Base-by-base conservation (phyloP, 2,888 invertebrate genomes). In the Chalcosyrphus nemorum region DNA sequence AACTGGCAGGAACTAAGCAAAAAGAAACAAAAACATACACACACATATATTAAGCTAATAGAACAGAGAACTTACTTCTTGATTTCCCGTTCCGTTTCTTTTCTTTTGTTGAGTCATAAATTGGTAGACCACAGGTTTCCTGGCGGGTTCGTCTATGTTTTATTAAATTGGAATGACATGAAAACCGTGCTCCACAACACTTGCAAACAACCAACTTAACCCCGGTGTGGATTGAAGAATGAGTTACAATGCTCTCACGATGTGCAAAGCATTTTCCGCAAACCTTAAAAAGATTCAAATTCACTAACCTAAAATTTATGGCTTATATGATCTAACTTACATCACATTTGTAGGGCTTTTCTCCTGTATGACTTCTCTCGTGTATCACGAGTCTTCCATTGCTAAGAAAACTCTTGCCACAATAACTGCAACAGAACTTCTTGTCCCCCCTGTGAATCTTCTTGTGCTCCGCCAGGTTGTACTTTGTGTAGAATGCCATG, bases 91-190 rank as follows among this genome's bases (percentile, higher is more conserved):
- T 88, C 6, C 88, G 86, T 52, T 87, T 75, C 1, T 87, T 87
- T 57, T 88, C 88, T 45, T 87, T 87, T 2, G 89, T 89, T 3
- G 88, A 86, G 81, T 88, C 88, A 74, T 87, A 89, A 32, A 89
- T 87, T 0, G 89, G 87, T 11, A 89, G 87, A 2, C 92, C 93
- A 86, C 93, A 93, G 5, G 91, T 91, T 24, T 88, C 89, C 0
- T 92, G 91, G 61, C 92, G 91, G n/a, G 91, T 91, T 6, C 89
- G 88, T 32, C 92, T 89, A 87, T 93, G 93, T 86, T 92, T 93
- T 15, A 91, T 89, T 17, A 93, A 88, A 89, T 92, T 93, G 2
- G 92, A 92, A 47, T 91, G 88, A 82, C 93, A 93, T 1, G 92
- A 92, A 87, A 93, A 93, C 24, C 92, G 89, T 41, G 90, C 89